These are phyloP conservation scores for Phenganax marumi DNA, from an alignment of 92 coral and sea anemone genomes.

Conservation along the genomic window DNA sequence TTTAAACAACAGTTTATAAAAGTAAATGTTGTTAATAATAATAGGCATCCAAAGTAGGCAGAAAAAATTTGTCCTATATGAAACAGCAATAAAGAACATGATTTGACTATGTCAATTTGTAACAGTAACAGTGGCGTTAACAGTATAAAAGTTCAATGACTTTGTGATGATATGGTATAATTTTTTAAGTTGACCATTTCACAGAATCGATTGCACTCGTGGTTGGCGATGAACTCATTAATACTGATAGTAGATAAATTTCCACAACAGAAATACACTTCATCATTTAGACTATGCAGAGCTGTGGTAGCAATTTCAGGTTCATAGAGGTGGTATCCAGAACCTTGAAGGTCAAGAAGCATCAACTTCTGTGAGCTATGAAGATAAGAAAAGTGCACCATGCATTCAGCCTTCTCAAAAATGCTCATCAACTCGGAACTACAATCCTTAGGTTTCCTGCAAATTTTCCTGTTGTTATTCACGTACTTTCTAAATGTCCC, in stretches of 20 bases:
- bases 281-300: conserved; percentile 6
- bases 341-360: conserved; percentile 58
- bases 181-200: neutral
- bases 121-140: neutral
- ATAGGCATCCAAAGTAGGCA: too few relatives aligned
- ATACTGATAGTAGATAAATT: conserved; percentile 26
- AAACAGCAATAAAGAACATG: too few relatives aligned
- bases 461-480: conserved; percentile 40
- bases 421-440: conserved; percentile 20
- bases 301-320: conserved; percentile 52
- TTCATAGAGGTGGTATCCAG: conserved; percentile 42
- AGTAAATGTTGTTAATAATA: too few relatives aligned
- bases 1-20: too few relatives aligned
- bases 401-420: conserved; percentile 45
- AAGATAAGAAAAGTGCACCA: conserved; percentile 41
- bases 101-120: too few relatives aligned
- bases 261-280: conserved; percentile 47
- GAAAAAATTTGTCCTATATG: too few relatives aligned
- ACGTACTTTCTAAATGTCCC: conserved; percentile 52
- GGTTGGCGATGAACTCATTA: neutral
- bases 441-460: conserved; percentile 40
- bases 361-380: conserved; percentile 43
- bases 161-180: neutral
- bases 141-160: neutral
- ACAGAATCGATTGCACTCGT: neutral